A percentile compares a stretch with the other conserved stretches of the same genome.
Evolutionary conservation across 2,888 invertebrate genomes (phyloP).

Genomic region (Elegia similella): DNA sequence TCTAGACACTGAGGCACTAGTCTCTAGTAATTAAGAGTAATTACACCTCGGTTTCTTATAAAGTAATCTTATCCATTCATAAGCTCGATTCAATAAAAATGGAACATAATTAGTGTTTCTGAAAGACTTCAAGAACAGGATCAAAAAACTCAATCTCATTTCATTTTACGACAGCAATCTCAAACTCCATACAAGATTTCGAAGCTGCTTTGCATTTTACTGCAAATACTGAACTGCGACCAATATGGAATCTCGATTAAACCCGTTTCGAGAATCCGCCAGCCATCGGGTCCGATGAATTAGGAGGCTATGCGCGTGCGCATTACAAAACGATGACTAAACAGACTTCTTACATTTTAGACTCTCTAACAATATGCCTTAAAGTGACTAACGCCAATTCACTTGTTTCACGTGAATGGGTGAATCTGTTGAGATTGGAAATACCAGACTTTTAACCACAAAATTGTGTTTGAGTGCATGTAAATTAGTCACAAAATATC

Average conservation of each 20-base stretch:
- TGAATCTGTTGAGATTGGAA: neutral
- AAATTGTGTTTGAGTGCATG: neutral
- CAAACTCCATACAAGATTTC: neutral
- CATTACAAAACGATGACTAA: conserved; percentile 74
- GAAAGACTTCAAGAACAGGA: neutral
- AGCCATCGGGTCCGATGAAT: conserved; percentile 46
- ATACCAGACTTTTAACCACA: conserved; percentile 1
- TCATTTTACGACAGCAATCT: neutral
- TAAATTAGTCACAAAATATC: conserved; percentile 15
- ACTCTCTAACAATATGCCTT: conserved; percentile 42
- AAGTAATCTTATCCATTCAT: no score
- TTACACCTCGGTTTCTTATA: no score
- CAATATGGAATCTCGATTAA: conserved; percentile 17
- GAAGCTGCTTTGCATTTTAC: conserved; percentile 21
- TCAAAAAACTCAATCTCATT: neutral
- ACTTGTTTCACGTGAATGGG: conserved; percentile 5
- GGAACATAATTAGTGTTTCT: neutral
- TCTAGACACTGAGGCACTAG: no score
- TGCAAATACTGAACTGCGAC: conserved; percentile 11
- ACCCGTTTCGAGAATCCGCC: conserved; percentile 14
- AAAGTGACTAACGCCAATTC: conserved; percentile 35
- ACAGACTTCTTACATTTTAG: conserved; percentile 33
- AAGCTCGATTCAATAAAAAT: no score
- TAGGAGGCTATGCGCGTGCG: conserved; percentile 57
- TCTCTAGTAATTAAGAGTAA: no score